Conservation (phyloP, 1,140 invertebrate species). For the Nephila pilipes region DNA sequence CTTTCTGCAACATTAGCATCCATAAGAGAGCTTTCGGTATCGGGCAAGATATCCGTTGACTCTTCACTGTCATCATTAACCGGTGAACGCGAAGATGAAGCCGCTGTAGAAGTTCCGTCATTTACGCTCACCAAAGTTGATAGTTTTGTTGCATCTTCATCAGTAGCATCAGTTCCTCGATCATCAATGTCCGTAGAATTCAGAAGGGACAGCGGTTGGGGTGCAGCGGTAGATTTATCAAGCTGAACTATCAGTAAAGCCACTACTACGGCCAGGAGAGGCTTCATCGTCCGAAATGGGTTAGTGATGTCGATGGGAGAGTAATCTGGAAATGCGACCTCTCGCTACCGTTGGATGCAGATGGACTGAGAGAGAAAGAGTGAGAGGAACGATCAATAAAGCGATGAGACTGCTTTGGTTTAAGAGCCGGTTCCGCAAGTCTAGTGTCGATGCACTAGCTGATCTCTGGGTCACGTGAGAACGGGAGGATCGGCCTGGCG, state of each 20-base stretch:
- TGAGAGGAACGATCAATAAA: slow-evolving; percentile 57
- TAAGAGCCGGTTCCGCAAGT: slow-evolving; percentile 69
- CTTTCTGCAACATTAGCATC: not conserved
- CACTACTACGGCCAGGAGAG: not conserved
- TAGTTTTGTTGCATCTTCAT: not conserved
- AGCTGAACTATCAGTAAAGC: not conserved
- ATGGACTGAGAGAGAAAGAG: slow-evolving; percentile 59
- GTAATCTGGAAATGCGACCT: not conserved
- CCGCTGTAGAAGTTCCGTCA: not conserved
- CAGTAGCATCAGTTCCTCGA: not conserved
- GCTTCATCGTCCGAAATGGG: slow-evolving; percentile 9
- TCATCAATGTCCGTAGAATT: not conserved
- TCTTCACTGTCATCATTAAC: not conserved
- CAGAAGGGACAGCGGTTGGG: not conserved
- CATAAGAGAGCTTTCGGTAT: not conserved
- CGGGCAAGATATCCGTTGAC: not conserved
- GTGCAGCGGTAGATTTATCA: not conserved
- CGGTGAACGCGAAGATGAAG: not conserved
- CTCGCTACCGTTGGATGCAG: slow-evolving; percentile 52
- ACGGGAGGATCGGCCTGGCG: slow-evolving; percentile 43
- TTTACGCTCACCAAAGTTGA: not conserved
- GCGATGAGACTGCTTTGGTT: slow-evolving; percentile 40
- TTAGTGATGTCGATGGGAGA: slow-evolving; percentile 2
- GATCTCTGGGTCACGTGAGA: slow-evolving; percentile 65
- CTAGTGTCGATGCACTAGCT: slow-evolving; percentile 68